These are phyloP conservation scores for Ploceus nigricollis DNA, from an alignment of 2,113 vertebrate genomes.

Conservation along the genomic window DNA sequence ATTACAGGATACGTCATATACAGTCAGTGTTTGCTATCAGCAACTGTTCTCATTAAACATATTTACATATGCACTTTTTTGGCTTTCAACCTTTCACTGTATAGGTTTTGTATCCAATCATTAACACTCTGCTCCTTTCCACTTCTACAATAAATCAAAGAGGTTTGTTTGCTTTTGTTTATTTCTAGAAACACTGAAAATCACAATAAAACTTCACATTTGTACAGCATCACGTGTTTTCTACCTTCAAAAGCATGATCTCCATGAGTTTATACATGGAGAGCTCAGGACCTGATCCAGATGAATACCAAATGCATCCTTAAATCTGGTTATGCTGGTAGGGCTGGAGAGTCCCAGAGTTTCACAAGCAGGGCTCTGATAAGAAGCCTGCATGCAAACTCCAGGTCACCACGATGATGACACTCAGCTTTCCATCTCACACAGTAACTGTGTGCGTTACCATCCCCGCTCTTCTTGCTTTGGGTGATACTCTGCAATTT, in stretches of 20 bases:
- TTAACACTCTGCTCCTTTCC: background rate
- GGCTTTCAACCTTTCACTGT: background rate
- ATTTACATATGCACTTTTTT: background rate
- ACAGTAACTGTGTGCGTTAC: accelerated
- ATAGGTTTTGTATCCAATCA: background rate
- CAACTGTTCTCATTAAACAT: background rate
- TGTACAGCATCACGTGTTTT: background rate
- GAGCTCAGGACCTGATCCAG: background rate
- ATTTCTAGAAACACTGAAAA: background rate
- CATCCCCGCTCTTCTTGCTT: accelerated
- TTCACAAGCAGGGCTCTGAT: background rate
- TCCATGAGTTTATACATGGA: accelerated
- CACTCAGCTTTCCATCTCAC: background rate
- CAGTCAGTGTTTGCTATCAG: background rate
- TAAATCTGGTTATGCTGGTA: background rate
- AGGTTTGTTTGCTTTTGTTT: background rate
- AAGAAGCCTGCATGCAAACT: background rate
- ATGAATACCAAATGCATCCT: background rate
- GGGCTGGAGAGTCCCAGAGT: background rate
- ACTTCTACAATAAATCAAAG: background rate
- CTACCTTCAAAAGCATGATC: background rate
- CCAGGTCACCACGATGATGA: too few species aligned
- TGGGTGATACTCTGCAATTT: background rate
- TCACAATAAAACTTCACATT: background rate
- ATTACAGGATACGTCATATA: background rate